Percentiles rank a stretch among this genome's conserved stretches.
Evolutionary conservation across 2,888 invertebrate genomes (phyloP).

Genomic region (Limnephilus rhombicus): DNA sequence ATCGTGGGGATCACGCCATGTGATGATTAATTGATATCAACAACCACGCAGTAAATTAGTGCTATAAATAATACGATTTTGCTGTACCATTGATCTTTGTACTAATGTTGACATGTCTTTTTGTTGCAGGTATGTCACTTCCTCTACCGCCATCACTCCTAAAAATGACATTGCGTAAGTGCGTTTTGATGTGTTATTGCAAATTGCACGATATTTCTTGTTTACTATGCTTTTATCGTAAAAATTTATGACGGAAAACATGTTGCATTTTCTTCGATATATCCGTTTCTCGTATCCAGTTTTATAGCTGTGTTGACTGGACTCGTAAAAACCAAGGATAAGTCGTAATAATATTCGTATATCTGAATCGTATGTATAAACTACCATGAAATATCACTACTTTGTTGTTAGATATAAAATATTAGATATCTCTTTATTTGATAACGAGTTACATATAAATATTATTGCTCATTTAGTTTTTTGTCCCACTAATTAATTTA

Average conservation of each 20-base stretch:
- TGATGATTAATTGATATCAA: neutral
- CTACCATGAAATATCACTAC: neutral
- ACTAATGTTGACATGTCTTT: neutral
- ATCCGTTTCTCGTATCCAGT: neutral
- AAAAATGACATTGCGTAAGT: neutral
- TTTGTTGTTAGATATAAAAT: neutral
- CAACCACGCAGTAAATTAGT: neutral
- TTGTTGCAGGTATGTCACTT: slow-evolving; percentile 10
- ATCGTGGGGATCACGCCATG: neutral
- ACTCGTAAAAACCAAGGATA: neutral
- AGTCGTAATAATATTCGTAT: neutral
- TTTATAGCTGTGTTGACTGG: neutral
- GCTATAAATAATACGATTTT: neutral
- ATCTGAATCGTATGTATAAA: neutral
- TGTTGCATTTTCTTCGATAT: neutral
- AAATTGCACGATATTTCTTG: neutral
- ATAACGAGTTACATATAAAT: neutral
- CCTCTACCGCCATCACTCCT: neutral
- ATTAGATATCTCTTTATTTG: neutral
- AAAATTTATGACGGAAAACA: neutral
- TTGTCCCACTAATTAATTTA: neutral
- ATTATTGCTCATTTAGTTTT: neutral
- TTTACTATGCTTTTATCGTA: neutral
- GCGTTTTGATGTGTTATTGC: neutral
- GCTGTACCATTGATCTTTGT: neutral